These are phyloP conservation scores for Plutomurus gul DNA, from an alignment of 1,140 invertebrate species.

Conservation along the genomic window DNA sequence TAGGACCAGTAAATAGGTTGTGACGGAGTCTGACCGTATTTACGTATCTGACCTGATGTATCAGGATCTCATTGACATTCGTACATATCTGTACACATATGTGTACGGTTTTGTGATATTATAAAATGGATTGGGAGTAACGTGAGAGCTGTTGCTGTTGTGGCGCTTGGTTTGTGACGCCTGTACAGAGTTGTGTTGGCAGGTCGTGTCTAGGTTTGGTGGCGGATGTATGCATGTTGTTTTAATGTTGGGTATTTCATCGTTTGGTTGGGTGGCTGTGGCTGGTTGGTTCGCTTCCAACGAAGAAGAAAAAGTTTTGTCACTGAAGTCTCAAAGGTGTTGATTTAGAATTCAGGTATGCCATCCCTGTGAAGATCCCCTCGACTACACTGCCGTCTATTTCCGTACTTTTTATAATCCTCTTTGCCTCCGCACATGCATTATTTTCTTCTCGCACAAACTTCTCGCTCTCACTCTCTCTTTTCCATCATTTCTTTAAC, in stretches of 20 bases:
- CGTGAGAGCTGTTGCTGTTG: conserved; percentile 3
- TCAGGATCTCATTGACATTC: not conserved
- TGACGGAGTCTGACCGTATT: no score
- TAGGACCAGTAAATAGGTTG: no score
- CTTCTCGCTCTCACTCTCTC: not conserved
- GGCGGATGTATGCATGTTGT: conserved; percentile 28
- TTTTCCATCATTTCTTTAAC: not conserved
- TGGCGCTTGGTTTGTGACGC: not conserved
- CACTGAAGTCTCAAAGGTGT: conserved; percentile 43
- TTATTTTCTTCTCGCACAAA: conserved; percentile 36
- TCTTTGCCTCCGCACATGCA: conserved; percentile 39
- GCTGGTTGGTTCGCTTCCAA: conserved; percentile 42
- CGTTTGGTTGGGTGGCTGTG: not conserved
- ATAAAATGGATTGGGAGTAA: conserved; percentile 20
- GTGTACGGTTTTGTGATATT: conserved; percentile 11
- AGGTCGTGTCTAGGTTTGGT: not conserved
- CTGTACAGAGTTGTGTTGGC: conserved; percentile 11
- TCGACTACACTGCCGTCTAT: conserved; percentile 39
- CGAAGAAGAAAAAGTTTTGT: conserved; percentile 41
- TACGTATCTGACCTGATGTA: no score
- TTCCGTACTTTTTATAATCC: conserved; percentile 49
- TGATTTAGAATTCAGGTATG: conserved; percentile 53
- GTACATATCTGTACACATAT: not conserved
- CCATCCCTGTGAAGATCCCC: conserved; percentile 9
- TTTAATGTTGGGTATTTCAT: conserved; percentile 16